Evolutionary conservation across 1,140 invertebrate species (phyloP), one percentile per base, ranked within the genome.

Genomic region (Glomeris maerens): DNA sequence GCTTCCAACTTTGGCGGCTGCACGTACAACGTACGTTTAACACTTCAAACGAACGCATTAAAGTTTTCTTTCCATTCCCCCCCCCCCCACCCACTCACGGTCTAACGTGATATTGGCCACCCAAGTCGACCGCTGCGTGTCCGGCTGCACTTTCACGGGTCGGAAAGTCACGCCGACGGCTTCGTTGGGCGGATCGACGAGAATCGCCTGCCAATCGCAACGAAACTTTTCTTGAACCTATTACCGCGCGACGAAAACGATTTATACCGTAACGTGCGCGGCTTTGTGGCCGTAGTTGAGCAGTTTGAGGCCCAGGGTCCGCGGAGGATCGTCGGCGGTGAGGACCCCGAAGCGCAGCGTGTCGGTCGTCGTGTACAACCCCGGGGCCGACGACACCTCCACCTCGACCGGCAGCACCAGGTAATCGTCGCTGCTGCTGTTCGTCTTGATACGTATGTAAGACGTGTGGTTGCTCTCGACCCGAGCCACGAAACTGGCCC

Each of bases 331-430:
- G 56, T 78, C 65, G 25, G 75, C 76, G 36, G 81, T 77, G 41
- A 84, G 72, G 55, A 85, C 74, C 54, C 86, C 87, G 70, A 92
- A 89, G 70, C 92, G 84, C 31, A 91, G 72, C 53, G 79, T 67
- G 52, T 86, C 83, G 58, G 79, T 77, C 38, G 79, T 76, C 39
- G 79, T 76, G 68, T 84, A 87, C 47, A 89, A 72, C 46, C 84
- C 82, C 57, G 80, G 69, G 49, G 74, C 60, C 60, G 77, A 73
- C 51, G 78, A 72, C 38, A 92, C 85, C 74, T 91, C 84, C 20
- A 91, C 78, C 70, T 91, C 86, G n/a, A 91, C 72, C 22, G 86
- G 85, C 50, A 91, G 74, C 52, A 90, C 78, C 41, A 83, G 68
- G 52, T 81, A 68, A 58, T 81, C 77, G 48, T 75, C 74, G 49